phyloP scores from a whole-genome alignment of 2,113 vertebrate genomes.

The Onychostoma macrolepis region DNA sequence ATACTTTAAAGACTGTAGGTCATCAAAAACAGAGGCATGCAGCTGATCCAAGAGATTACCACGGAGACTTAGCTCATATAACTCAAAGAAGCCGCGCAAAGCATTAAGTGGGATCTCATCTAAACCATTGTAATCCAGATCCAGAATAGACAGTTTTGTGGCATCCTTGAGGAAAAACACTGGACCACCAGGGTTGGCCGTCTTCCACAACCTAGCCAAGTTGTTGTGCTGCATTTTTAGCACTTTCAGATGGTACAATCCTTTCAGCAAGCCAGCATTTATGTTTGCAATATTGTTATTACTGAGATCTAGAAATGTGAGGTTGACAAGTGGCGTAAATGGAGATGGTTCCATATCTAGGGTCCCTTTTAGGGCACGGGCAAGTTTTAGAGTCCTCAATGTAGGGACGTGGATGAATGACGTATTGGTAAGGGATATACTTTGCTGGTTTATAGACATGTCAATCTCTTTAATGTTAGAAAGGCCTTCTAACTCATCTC shows the following conservation, averaged over 20 bases:
- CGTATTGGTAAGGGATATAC: constrained; percentile 71
- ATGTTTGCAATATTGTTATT: constrained; percentile 96
- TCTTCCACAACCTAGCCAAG: constrained; percentile 91
- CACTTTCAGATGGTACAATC: constrained; percentile 80
- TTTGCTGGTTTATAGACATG: constrained; percentile 83
- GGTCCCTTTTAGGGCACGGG: constrained; percentile 75
- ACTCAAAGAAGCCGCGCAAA: constrained; percentile 77
- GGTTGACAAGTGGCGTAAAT: constrained; percentile 80
- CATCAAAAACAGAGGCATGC: constrained; percentile 80
- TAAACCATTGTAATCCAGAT: constrained; percentile 88
- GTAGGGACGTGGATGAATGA: constrained; percentile 82
- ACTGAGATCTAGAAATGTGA: constrained; percentile 87
- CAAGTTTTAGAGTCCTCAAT: constrained; percentile 82
- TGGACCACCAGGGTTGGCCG: constrained; percentile 84
- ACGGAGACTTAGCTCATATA: constrained; percentile 79
- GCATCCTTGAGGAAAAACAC: constrained; percentile 83
- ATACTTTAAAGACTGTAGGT: constrained; percentile 76
- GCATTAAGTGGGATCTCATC: constrained; percentile 87
- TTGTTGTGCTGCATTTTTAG: constrained; percentile 95
- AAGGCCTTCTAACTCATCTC: constrained; percentile 87
- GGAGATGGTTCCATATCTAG: constrained; percentile 81
- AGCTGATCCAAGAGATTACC: constrained; percentile 86
- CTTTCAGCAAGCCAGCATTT: constrained; percentile 76
- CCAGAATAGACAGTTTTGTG: constrained; percentile 72
- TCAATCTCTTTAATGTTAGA: constrained; percentile 78